Evolutionary conservation across 2,113 vertebrate genomes (phyloP).

Genomic region (Nothocercus julius): DNA sequence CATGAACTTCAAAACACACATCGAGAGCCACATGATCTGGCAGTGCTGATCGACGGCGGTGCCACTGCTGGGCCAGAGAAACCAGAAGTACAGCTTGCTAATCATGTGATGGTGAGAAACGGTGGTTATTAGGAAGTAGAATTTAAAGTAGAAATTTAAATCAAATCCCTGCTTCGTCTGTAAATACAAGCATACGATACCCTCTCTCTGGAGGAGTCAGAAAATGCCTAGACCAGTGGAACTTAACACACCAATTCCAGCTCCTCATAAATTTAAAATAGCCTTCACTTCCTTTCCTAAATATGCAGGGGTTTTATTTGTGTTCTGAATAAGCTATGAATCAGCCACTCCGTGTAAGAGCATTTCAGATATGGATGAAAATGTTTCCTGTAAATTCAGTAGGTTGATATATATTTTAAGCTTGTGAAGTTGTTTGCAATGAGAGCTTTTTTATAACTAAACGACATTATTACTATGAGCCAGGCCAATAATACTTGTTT

Average conservation of each 20-base stretch:
- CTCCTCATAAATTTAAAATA: slow-evolving; percentile 43
- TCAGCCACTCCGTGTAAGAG: background rate
- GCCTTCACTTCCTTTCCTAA: slow-evolving; percentile 22
- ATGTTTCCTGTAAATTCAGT: background rate
- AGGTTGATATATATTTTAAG: slow-evolving; percentile 1
- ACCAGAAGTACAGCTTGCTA: background rate
- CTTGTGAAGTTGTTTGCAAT: slow-evolving; percentile 30
- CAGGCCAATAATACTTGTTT: background rate
- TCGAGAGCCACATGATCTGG: background rate
- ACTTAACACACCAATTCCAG: background rate
- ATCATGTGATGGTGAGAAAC: background rate
- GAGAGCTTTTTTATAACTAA: slow-evolving; percentile 29
- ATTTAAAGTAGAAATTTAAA: background rate
- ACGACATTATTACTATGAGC: background rate
- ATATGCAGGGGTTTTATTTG: background rate
- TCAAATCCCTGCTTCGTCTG: background rate
- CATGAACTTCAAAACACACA: background rate
- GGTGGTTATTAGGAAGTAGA: background rate
- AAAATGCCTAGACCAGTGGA: too few species aligned
- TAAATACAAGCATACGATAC: background rate
- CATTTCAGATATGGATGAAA: slow-evolving; percentile 27
- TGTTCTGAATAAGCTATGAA: slow-evolving; percentile 26
- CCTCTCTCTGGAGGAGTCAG: fast-evolving
- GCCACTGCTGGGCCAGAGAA: background rate
- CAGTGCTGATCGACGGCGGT: background rate